Evolutionary conservation across 2,113 vertebrate genomes (phyloP), one percentile per base, ranked within the genome.

Genomic region (Cyanoliseus patagonus): DNA sequence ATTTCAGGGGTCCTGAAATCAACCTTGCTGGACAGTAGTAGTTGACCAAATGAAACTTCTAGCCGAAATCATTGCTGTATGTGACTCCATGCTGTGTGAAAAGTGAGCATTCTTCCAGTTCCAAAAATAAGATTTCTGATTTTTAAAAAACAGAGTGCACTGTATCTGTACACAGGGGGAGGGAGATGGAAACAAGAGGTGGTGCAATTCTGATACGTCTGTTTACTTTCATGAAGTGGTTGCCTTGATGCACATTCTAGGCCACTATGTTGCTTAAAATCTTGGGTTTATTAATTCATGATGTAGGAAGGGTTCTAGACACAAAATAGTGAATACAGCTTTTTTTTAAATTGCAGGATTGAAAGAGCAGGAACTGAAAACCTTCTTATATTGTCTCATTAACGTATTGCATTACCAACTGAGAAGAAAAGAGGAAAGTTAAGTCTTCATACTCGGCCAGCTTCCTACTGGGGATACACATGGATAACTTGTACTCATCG

Each of bases 201-300:
- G 6, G 35, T 76, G 9, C 15, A 69, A 24, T 41, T 22, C 5
- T 44, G 46, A 62, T 73, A 79, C 0, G 0, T 69, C 20, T 68
- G 18, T 87, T 87, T 91, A 22, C 22, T 66, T 76, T 62, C 35
- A 64, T 37, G 30, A 83, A 77, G 7, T 35, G 1, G 3, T 86
- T 81, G 13, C 7, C 10, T 49, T 83, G 61, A 77, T 77, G 55
- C 4, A 70, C 4, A 1, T 74, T 67, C 39, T 77, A 83, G 35
- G 28, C 6, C 25, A 35, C 10, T 14, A 18, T 22, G 10, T 37
- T 66, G 24, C n/a, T 33, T 83, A 64, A 31, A 68, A 83, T 83
- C 8, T 84, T 52, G 7, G 47, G 66, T 49, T 47, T 83, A 86
- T 74, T 92, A 86, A 83, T 75, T 80, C 11, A 31, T 53, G 6